Evolutionary conservation across 2,888 invertebrate genomes (phyloP).

Genomic region (Lepidochitona cinerea): DNA sequence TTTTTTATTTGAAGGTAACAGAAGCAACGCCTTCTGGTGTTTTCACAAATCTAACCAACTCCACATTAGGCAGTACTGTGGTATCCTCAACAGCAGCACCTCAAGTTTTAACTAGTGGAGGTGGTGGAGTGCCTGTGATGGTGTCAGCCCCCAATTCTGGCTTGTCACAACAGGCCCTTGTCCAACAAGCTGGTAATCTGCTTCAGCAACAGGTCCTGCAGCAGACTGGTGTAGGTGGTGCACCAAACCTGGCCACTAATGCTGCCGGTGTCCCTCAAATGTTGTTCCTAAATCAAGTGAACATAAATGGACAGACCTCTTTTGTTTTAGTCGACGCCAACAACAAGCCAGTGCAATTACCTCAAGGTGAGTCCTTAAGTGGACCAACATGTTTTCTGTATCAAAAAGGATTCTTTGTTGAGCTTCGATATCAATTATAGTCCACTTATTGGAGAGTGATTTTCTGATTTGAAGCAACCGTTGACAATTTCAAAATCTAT

Average conservation of each 20-base stretch:
- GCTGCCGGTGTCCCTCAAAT: slow-evolving; percentile 58
- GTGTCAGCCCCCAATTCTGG: slow-evolving; percentile 4
- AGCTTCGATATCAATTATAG: no score
- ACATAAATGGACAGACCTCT: slow-evolving; percentile 60
- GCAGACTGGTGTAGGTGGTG: slow-evolving; percentile 9
- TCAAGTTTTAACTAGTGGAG: not conserved
- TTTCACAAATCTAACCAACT: slow-evolving; percentile 8
- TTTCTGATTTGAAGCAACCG: no score
- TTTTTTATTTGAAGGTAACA: not conserved
- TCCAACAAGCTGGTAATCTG: slow-evolving; percentile 7
- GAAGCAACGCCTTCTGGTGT: not conserved
- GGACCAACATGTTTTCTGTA: no score
- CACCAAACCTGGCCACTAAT: slow-evolving; percentile 9
- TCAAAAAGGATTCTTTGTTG: no score
- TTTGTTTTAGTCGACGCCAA: slow-evolving; percentile 62
- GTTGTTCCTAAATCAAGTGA: slow-evolving; percentile 62
- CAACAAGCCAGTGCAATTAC: slow-evolving; percentile 62
- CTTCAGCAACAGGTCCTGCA: slow-evolving; percentile 18
- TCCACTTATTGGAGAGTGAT: no score
- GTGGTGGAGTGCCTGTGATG: slow-evolving; percentile 10
- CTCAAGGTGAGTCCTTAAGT: no score
- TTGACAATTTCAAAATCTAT: no score
- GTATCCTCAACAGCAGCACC: not conserved
- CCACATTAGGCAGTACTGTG: not conserved
- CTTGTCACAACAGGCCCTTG: slow-evolving; percentile 7